These are phyloP conservation scores for Karalla daura DNA, from an alignment of 2,797 vertebrate genomes.

Conservation along the genomic window DNA sequence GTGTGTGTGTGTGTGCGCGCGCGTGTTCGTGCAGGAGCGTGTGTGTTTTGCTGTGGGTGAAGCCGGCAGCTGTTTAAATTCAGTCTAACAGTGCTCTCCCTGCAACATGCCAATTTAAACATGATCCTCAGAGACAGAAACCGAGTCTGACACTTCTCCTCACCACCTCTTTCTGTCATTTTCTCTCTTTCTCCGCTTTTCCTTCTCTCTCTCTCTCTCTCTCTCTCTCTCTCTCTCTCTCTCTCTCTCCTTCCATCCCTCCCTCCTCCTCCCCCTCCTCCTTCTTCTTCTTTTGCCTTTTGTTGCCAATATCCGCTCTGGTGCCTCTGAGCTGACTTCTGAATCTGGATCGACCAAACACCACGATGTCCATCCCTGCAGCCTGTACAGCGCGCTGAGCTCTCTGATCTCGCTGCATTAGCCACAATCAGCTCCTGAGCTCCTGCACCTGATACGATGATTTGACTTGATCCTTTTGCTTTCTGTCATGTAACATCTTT, in stretches of 20 bases:
- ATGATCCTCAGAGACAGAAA: slow-evolving; percentile 70
- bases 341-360: slow-evolving; percentile 1
- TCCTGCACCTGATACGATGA: slow-evolving; percentile 41
- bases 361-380: background rate
- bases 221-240: slow-evolving; percentile 10
- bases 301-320: slow-evolving; percentile 4
- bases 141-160: slow-evolving; percentile 61
- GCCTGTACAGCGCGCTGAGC: background rate
- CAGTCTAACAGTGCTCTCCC: slow-evolving; percentile 65
- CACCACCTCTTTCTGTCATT: slow-evolving; percentile 58
- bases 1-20: slow-evolving; percentile 25
- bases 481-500: slow-evolving; percentile 46
- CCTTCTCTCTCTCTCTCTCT: background rate
- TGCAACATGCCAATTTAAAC: slow-evolving; percentile 78
- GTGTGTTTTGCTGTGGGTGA: slow-evolving; percentile 55
- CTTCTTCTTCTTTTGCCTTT: background rate
- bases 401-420: slow-evolving; percentile 20
- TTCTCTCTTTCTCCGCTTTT: slow-evolving; percentile 9
- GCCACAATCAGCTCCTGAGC: slow-evolving; percentile 17
- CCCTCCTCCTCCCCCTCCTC: background rate
- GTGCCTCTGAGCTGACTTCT: background rate
- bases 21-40: slow-evolving; percentile 26
- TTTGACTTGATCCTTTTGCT: slow-evolving; percentile 48
- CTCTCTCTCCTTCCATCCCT: slow-evolving; percentile 49
- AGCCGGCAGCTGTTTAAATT: slow-evolving; percentile 81